phyloP scores from a whole-genome alignment of 2,797 vertebrate genomes.

The Silurus aristotelis region DNA sequence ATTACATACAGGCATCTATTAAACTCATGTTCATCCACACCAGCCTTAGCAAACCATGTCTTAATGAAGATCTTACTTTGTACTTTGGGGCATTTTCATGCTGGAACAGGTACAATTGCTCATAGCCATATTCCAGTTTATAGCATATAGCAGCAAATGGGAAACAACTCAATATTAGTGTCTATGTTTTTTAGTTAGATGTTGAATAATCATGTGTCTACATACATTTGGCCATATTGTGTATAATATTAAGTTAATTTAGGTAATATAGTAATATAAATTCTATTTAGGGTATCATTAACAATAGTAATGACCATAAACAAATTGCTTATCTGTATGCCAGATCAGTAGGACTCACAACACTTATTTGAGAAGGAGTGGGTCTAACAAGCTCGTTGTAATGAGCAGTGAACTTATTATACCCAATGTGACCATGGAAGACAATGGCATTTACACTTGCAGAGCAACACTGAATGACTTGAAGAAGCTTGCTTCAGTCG shows the following conservation, averaged over 20 bases:
- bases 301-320: background rate
- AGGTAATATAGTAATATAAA: background rate
- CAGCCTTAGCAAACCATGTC: background rate
- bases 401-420: slow-evolving; percentile 67
- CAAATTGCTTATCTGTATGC: slow-evolving; percentile 1
- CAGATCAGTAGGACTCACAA: slow-evolving; percentile 60
- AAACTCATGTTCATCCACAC: background rate
- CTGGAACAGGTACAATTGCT: background rate
- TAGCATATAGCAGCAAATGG: background rate
- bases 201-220: background rate
- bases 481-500: slow-evolving; percentile 57
- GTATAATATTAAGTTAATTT: background rate
- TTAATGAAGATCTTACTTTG: background rate
- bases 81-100: background rate
- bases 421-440: slow-evolving; percentile 74
- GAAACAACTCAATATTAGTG: background rate
- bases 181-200: background rate
- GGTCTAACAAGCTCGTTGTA: no score
- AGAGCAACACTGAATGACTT: slow-evolving; percentile 55
- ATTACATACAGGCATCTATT: background rate
- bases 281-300: background rate
- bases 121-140: background rate
- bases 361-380: accelerated
- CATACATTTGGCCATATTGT: background rate
- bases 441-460: slow-evolving; percentile 80